Conservation (phyloP, 2,797 vertebrate species). For the Anguilla pacifica region DNA sequence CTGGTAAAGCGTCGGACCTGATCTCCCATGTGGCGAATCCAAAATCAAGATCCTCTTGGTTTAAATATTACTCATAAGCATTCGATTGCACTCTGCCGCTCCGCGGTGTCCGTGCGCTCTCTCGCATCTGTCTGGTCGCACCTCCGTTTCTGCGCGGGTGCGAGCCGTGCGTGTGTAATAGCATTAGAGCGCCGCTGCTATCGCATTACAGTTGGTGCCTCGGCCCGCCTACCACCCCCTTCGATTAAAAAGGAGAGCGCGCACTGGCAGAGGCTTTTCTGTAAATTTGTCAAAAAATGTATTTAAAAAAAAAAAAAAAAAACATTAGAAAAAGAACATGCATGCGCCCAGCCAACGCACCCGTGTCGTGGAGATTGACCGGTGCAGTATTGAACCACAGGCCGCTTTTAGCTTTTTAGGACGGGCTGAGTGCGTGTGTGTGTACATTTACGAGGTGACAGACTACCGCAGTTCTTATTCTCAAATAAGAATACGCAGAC, state of each 20-base stretch:
- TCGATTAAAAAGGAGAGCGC: constrained; percentile 68
- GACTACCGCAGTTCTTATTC: neutral
- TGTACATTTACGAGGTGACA: constrained; percentile 21
- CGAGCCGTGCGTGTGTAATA: constrained; percentile 62
- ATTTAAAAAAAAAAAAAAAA: constrained; percentile 45
- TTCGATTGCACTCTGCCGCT: constrained; percentile 21
- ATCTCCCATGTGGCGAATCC: constrained; percentile 31
- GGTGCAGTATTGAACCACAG: constrained; percentile 31
- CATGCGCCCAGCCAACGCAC: constrained; percentile 38
- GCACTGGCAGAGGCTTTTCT: constrained; percentile 16
- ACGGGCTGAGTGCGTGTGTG: constrained; percentile 25
- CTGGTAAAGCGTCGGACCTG: constrained; percentile 9
- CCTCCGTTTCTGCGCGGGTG: constrained; percentile 38
- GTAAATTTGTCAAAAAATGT: constrained; percentile 21
- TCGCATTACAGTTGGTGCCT: constrained; percentile 74
- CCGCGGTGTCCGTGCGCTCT: constrained; percentile 32
- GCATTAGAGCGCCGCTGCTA: constrained; percentile 66
- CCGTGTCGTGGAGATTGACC: constrained; percentile 30
- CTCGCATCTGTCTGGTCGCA: constrained; percentile 37
- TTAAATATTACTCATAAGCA: constrained; percentile 28
- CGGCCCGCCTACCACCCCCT: constrained; percentile 69
- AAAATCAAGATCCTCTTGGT: constrained; percentile 28
- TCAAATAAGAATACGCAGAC: constrained; percentile 4
- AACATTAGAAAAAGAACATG: constrained; percentile 45
- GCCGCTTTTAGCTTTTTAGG: constrained; percentile 35